Evolutionary conservation across 1,140 invertebrate species (phyloP), one percentile per base, ranked within the genome.

Genomic region (Venustaconcha ellipsiformis): DNA sequence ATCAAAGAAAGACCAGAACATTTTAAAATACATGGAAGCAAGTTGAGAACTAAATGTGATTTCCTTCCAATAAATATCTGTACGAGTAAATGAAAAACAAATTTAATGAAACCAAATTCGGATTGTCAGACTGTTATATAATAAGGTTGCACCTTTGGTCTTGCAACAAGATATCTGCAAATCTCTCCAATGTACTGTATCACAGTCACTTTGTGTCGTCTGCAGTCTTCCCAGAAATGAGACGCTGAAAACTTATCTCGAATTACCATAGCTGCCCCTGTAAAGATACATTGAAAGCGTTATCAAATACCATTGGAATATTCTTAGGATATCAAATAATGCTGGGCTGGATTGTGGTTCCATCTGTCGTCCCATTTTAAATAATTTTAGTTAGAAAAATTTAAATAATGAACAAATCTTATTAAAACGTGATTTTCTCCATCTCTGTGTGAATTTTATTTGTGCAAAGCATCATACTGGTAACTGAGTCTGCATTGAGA

Each of bases 161-260:
- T 79, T 20, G 96, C 94, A 65, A 99, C 89, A 55, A 99, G 92
- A 90, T 99, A 99, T 14, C 98, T 93, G 86, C 96, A 99, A 93
- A 99, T 97, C 92, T 99, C 98, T 15, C 98, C 98, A 86, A 99
- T 99, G 87, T 99, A 99, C 86, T 99, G 84, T 17, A 87, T 80
- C 5, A 86, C 72, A 2, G 87, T 88, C 6, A 86, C 86, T 60
- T 86, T 75, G 69, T 86, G 74, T 71, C 81, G 76, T 0, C 83
- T 66, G 66, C 83, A 84, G 62, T 88, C 87, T 30, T 83, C 78
- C 80, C 81, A 86, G 71, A 87, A 88, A 20, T 81, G 75, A 13
- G 68, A 67, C 8, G 86, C 86, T 37, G 86, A 87, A 70, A 88
- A 88, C 65, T 83, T 88, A 57, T 74, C 72, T 18, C 78, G 71